phyloP scores from a whole-genome alignment of 1,140 invertebrate genomes.

The Asobara japonica region DNA sequence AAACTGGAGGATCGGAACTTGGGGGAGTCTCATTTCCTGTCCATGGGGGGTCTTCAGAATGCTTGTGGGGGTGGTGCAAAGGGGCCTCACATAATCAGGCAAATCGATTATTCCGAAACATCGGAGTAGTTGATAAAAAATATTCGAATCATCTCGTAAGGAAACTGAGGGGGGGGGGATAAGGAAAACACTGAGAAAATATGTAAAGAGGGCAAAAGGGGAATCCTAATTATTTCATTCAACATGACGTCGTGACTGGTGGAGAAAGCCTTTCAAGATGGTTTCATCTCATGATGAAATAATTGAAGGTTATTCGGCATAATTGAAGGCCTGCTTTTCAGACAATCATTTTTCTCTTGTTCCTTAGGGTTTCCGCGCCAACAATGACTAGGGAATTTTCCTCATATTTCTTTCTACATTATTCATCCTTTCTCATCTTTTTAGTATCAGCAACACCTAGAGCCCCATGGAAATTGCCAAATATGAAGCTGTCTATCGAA shows the following conservation, averaged over 20 bases:
- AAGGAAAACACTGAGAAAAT: conserved; percentile 4
- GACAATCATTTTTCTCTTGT: not conserved
- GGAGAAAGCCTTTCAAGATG: not conserved
- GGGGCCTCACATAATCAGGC: conserved; percentile 62
- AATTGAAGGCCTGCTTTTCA: conserved; percentile 38
- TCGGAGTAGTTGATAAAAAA: not conserved
- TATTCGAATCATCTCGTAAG: not conserved
- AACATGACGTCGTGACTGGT: conserved; percentile 31
- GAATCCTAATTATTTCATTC: conserved; percentile 32
- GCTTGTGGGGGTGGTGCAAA: conserved; percentile 31
- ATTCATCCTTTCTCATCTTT: not conserved
- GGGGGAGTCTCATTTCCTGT: conserved; percentile 65
- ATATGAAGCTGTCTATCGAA: conserved; percentile 30
- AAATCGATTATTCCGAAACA: conserved; percentile 27
- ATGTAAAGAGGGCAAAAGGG: conserved; percentile 23
- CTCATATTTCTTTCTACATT: not conserved
- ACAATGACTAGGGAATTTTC: conserved; percentile 10
- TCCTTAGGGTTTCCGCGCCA: not conserved
- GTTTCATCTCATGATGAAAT: conserved; percentile 5
- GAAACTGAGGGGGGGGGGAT: not conserved
- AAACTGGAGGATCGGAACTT: conserved; percentile 44
- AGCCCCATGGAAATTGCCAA: conserved; percentile 1
- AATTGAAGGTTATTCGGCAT: conserved; percentile 38
- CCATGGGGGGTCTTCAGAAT: conserved; percentile 59
- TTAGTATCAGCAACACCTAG: not conserved